These are phyloP conservation scores for Peromyscus californicus DNA, from an alignment of 2,113 vertebrate genomes.

Conservation along the genomic window DNA sequence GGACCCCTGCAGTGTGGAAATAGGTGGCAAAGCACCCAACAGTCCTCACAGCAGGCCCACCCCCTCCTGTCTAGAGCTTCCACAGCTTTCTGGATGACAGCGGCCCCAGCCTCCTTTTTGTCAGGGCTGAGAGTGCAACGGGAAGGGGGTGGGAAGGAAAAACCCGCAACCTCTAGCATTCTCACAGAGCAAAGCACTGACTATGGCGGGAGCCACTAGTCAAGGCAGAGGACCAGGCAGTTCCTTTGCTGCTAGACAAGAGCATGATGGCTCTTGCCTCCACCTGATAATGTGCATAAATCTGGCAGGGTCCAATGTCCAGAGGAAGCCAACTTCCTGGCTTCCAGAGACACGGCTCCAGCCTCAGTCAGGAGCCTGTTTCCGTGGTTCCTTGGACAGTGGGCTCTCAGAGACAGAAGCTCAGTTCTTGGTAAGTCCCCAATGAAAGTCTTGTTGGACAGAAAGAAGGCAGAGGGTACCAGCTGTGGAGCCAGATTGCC, in stretches of 20 bases:
- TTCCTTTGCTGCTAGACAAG: conserved; percentile 1
- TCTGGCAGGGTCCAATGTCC: conserved; percentile 15
- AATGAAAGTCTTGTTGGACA: not conserved
- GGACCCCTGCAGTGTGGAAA: not conserved
- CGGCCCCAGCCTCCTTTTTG: not conserved
- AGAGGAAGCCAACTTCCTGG: conserved; percentile 57
- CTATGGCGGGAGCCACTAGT: not conserved
- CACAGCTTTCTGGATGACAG: not conserved
- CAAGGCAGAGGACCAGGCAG: not conserved
- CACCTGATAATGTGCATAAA: not conserved
- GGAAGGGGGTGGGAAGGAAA: not conserved
- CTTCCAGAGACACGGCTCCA: not conserved
- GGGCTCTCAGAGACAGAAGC: not conserved
- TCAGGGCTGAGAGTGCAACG: not conserved
- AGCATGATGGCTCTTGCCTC: not conserved
- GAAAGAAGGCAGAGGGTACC: not conserved
- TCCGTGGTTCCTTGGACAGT: not conserved
- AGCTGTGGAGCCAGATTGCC: not conserved
- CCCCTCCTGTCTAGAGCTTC: not conserved
- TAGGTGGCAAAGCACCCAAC: not conserved
- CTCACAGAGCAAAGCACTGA: not conserved
- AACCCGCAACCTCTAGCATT: not conserved
- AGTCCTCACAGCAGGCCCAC: not conserved
- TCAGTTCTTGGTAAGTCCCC: not conserved
- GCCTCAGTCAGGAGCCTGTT: not conserved